Conservation (phyloP, 2,888 invertebrate species). For the Agrotis ipsilon region DNA sequence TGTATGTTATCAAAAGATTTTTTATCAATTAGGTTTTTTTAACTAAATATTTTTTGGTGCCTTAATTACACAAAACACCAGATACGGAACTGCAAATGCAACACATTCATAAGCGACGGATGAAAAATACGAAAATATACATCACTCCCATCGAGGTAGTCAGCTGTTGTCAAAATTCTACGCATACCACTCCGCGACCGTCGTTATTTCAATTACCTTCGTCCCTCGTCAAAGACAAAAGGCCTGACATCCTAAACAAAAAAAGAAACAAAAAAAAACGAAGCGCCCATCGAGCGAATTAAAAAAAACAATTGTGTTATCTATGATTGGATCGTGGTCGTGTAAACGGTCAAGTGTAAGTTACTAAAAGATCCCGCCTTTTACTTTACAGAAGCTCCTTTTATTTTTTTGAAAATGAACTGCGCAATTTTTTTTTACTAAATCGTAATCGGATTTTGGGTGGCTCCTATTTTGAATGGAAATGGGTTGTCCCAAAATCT, state of each 20-base stretch:
- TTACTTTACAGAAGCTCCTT: constrained; percentile 84
- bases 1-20: too few species aligned
- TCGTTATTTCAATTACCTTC: constrained; percentile 90
- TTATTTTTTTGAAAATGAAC: constrained; percentile 71
- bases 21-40: too few species aligned
- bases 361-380: constrained; percentile 82
- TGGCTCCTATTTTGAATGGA: constrained; percentile 59
- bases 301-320: constrained; percentile 84
- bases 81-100: constrained; percentile 16
- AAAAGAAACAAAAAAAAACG: constrained; percentile 77
- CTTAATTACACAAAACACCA: not conserved
- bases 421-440: constrained; percentile 55
- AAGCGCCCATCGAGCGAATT: constrained; percentile 75
- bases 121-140: constrained; percentile 63
- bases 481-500: constrained; percentile 30
- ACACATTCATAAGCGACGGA: constrained; percentile 62
- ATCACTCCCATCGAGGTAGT: constrained; percentile 67
- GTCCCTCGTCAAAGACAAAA: constrained; percentile 91
- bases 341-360: constrained; percentile 89
- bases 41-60: not conserved
- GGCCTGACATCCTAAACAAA: constrained; percentile 83
- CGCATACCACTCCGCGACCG: constrained; percentile 85
- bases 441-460: constrained; percentile 65
- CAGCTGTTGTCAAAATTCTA: constrained; percentile 89
- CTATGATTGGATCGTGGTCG: constrained; percentile 91